A percentile compares a stretch with the other conserved stretches of the same genome.
phyloP scores from a whole-genome alignment of 2,888 invertebrate species.

The Lithophane leautieri region DNA sequence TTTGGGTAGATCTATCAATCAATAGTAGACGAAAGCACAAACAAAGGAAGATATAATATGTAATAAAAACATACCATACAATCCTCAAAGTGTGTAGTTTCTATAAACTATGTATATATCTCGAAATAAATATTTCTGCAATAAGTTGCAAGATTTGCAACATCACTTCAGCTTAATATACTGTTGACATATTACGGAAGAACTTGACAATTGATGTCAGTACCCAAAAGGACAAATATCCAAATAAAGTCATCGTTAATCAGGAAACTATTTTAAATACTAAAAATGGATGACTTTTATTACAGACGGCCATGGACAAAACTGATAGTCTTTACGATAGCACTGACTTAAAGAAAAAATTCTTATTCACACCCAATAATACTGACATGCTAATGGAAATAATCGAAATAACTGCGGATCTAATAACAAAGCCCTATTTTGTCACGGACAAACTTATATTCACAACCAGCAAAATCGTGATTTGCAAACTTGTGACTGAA shows the following conservation, averaged over 20 bases:
- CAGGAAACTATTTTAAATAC: conserved; percentile 48
- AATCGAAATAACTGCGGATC: conserved; percentile 60
- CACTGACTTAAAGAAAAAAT: conserved; percentile 38
- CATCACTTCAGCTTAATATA: conserved; percentile 27
- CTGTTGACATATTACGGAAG: conserved; percentile 45
- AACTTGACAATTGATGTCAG: conserved; percentile 43
- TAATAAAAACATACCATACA: background rate
- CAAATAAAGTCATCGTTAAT: conserved; percentile 55
- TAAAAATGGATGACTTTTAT: conserved; percentile 38
- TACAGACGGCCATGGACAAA: conserved; percentile 2
- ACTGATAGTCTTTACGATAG: conserved; percentile 34
- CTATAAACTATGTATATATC: background rate
- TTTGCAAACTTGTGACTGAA: background rate
- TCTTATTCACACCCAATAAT: conserved; percentile 44
- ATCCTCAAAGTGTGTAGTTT: background rate
- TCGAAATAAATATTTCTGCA: background rate
- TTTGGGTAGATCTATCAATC: background rate
- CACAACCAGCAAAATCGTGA: rapidly evolving
- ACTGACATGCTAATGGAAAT: conserved; percentile 39
- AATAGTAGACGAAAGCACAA: background rate
- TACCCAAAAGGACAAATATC: conserved; percentile 27
- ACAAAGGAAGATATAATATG: background rate
- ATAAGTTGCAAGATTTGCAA: conserved; percentile 4
- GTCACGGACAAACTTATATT: conserved; percentile 35
- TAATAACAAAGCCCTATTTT: conserved; percentile 55